These are phyloP conservation scores for Heterodera schachtii DNA, from an alignment of 1,140 invertebrate genomes.

Conservation along the genomic window DNA sequence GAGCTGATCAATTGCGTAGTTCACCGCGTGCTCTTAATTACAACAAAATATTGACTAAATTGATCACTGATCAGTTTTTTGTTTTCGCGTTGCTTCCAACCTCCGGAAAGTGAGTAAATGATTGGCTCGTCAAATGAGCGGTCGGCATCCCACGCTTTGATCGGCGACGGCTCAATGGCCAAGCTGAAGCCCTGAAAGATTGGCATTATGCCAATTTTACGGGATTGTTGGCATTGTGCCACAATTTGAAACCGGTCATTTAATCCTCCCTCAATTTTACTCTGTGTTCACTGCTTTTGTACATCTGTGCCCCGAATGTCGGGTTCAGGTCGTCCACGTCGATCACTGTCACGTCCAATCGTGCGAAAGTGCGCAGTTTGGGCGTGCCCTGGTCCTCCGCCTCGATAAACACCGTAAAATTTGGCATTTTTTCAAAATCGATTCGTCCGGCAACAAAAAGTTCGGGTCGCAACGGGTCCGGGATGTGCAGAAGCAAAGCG, in stretches of 20 bases:
- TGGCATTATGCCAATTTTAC: no score
- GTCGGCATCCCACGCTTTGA: slow-evolving; percentile 52
- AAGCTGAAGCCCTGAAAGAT: slow-evolving; percentile 22
- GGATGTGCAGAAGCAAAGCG: no score
- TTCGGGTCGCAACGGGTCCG: neutral
- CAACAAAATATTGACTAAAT: neutral
- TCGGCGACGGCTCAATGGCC: slow-evolving; percentile 43
- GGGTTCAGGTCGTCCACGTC: slow-evolving; percentile 57
- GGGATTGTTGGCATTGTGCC: no score
- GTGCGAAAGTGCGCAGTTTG: slow-evolving; percentile 31
- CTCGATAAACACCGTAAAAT: neutral
- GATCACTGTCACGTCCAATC: slow-evolving; percentile 48
- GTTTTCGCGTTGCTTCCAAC: slow-evolving; percentile 19
- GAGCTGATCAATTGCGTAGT: slow-evolving; percentile 25
- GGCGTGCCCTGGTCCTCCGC: slow-evolving; percentile 51
- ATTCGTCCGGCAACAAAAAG: neutral
- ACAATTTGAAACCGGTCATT: neutral
- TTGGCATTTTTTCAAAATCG: neutral
- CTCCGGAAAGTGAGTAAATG: slow-evolving; percentile 48
- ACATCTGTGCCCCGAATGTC: slow-evolving; percentile 39
- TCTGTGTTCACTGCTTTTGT: slow-evolving; percentile 38
- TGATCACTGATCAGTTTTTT: neutral
- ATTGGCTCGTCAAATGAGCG: slow-evolving; percentile 47
- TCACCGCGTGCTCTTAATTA: slow-evolving; percentile 1
- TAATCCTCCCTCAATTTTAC: slow-evolving; percentile 11